Evolutionary conservation across 2,113 vertebrate species (phyloP).

Genomic region (Nerophis lumbriciformis): DNA sequence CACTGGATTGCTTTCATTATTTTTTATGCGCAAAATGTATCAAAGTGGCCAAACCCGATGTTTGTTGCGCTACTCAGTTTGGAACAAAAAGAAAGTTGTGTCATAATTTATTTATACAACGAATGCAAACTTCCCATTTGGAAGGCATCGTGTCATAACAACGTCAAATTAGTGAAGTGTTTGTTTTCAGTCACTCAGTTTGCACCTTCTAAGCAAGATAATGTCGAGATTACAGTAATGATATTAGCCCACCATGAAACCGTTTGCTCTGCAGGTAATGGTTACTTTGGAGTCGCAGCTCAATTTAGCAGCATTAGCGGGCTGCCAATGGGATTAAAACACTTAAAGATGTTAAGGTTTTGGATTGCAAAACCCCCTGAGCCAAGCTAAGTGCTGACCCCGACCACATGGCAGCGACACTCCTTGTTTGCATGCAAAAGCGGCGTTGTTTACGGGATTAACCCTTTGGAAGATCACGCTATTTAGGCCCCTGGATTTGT

Average conservation of each 20-base stretch:
- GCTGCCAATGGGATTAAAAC: conserved; percentile 45
- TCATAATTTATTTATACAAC: too few species aligned
- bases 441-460: background rate
- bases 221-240: conserved; percentile 1
- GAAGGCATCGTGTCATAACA: background rate
- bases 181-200: background rate
- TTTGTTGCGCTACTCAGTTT: too few species aligned
- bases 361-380: conserved; percentile 35
- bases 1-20: too few species aligned
- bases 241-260: conserved; percentile 5
- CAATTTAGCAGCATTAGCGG: conserved; percentile 23
- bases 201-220: background rate
- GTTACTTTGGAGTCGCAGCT: conserved; percentile 22
- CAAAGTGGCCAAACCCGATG: too few species aligned
- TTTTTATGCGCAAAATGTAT: too few species aligned
- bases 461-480: background rate
- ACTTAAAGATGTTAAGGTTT: conserved; percentile 35
- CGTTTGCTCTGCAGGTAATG: conserved; percentile 22
- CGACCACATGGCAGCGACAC: conserved; percentile 18
- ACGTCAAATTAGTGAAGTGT: background rate
- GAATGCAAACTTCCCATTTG: too few species aligned
- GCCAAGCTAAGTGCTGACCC: conserved; percentile 21
- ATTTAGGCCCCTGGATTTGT: background rate
- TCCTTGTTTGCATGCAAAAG: conserved; percentile 14
- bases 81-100: too few species aligned